Evolutionary conservation across 2,113 vertebrate species (phyloP).

Genomic region (Laticauda laticaudata): DNA sequence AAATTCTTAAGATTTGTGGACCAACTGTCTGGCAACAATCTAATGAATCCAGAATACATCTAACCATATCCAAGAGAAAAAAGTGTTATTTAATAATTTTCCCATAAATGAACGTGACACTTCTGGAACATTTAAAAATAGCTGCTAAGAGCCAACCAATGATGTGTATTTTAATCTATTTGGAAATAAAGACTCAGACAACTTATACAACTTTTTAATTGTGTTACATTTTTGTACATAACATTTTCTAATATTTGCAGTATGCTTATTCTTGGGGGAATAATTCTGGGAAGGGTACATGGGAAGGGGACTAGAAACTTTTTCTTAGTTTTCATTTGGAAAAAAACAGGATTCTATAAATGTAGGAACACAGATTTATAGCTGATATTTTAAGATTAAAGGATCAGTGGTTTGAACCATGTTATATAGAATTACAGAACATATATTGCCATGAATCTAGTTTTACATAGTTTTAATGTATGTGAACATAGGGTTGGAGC

Average conservation of each 20-base stretch:
- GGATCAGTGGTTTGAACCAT: not conserved
- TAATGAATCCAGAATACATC: slow-evolving; percentile 24
- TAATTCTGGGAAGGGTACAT: not conserved
- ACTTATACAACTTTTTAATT: not conserved
- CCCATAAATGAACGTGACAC: slow-evolving; percentile 39
- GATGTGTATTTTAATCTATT: slow-evolving; percentile 39
- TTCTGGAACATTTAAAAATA: slow-evolving; percentile 44
- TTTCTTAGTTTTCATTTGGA: not conserved
- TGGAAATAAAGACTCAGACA: slow-evolving; percentile 45
- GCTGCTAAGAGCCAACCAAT: slow-evolving; percentile 43
- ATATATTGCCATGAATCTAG: not conserved
- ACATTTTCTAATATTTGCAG: not conserved
- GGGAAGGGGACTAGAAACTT: not conserved
- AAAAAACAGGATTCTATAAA: not conserved
- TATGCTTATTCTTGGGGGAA: not conserved
- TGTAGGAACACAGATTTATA: not conserved
- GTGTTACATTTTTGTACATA: not conserved
- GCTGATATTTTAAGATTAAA: not conserved
- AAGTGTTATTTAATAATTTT: slow-evolving; percentile 54
- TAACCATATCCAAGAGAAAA: not conserved
- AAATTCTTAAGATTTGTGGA: slow-evolving; percentile 44
- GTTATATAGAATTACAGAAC: not conserved
- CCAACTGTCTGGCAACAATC: slow-evolving; percentile 61
- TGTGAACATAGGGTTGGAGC: not conserved
- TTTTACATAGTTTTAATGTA: not conserved